A percentile compares a stretch with the other conserved stretches of the same genome.
These are phyloP conservation scores for Aphaenogaster rudis DNA, from an alignment of 1,140 invertebrate genomes.

Conservation along the genomic window DNA sequence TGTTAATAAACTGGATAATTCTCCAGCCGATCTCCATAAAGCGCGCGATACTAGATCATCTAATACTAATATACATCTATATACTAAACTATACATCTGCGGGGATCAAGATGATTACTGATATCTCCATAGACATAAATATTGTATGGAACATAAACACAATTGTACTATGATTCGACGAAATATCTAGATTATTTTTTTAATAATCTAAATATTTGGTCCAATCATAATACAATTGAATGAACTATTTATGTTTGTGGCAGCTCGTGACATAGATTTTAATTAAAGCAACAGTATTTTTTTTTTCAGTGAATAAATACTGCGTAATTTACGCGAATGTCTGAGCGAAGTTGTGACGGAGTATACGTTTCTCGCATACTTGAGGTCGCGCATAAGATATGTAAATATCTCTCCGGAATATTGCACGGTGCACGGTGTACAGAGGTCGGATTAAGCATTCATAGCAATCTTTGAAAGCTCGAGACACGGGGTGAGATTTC, in stretches of 20 bases:
- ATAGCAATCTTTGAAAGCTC: conserved; percentile 20
- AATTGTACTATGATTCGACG: too few relatives aligned
- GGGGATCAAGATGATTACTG: background rate
- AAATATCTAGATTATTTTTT: too few relatives aligned
- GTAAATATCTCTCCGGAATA: conserved; percentile 22
- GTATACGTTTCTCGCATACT: background rate
- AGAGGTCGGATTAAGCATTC: conserved; percentile 26
- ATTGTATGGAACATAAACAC: conserved; percentile 1
- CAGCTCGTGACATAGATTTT: too few relatives aligned
- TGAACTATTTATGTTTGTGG: too few relatives aligned
- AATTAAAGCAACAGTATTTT: too few relatives aligned
- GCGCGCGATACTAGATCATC: background rate
- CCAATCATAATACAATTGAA: too few relatives aligned
- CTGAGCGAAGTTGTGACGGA: background rate
- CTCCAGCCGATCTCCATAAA: background rate
- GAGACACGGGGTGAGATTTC: background rate
- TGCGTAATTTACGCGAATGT: background rate
- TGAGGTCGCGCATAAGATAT: background rate
- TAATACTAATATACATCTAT: too few relatives aligned
- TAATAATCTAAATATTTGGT: too few relatives aligned
- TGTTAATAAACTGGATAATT: conserved; percentile 18
- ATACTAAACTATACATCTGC: background rate
- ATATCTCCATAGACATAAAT: background rate
- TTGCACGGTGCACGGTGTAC: background rate
- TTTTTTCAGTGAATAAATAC: background rate